Percentiles rank a stretch among this genome's conserved stretches.
These are phyloP conservation scores for Pseudomugil tenellus DNA, from an alignment of 2,797 vertebrate species.

Conservation along the genomic window DNA sequence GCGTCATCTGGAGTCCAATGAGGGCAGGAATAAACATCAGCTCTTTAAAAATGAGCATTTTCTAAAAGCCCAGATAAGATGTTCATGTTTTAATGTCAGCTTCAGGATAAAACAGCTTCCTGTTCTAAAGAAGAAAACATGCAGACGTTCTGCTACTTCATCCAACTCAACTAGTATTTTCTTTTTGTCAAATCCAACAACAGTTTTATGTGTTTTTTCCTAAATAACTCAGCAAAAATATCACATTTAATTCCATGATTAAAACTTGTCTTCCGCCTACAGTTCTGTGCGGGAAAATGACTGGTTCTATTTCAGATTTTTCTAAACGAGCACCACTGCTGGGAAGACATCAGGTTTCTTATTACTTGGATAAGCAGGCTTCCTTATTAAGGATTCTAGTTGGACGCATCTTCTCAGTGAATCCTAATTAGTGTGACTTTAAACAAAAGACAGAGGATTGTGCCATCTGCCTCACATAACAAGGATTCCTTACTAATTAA, in stretches of 20 bases:
- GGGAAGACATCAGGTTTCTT: constrained; percentile 82
- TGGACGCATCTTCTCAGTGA: constrained; percentile 86
- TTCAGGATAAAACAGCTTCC: neutral
- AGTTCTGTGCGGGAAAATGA: constrained; percentile 55
- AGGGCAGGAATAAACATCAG: constrained; percentile 50
- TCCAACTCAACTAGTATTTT: constrained; percentile 17
- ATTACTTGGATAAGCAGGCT: constrained; percentile 83
- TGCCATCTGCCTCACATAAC: constrained; percentile 90
- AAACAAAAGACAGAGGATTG: constrained; percentile 87
- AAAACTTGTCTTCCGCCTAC: constrained; percentile 27
- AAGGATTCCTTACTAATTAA: constrained; percentile 91
- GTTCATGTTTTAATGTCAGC: neutral
- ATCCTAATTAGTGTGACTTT: constrained; percentile 95
- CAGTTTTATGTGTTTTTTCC: neutral
- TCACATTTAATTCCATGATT: constrained; percentile 30
- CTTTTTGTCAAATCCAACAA: neutral
- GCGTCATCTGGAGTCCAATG: constrained; percentile 53
- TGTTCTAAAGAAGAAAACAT: constrained; percentile 20
- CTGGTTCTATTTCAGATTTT: constrained; percentile 72
- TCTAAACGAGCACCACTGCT: constrained; percentile 81
- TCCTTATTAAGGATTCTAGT: constrained; percentile 87
- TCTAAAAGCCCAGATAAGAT: neutral
- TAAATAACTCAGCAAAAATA: constrained; percentile 2
- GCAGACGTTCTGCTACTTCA: neutral
- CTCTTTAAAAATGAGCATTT: constrained; percentile 6